Base-by-base conservation (phyloP, 2,797 vertebrate species). In the Centropyge bicolor region DNA sequence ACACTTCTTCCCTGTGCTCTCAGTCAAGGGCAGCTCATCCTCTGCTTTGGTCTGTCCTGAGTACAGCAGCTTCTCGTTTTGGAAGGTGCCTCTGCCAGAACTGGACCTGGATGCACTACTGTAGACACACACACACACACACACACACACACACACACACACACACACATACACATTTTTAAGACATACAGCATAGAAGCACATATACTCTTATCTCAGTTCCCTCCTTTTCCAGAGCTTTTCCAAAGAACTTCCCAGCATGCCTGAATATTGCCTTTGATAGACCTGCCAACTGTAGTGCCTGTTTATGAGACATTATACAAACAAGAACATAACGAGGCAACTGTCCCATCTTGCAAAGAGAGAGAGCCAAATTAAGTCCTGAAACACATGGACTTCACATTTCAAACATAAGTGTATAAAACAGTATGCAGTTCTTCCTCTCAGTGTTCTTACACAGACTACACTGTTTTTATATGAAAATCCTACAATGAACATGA, bases 1-100 rank as follows among this genome's bases (percentile, higher is more conserved):
- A 74, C 95, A 98, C 59, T 91, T 99, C 87, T 99, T 99, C 89
- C 98, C 98, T 0, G 89, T 95, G 22, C 81, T 96, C 16, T 89
- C 78, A 5, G 31, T 51, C 0, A 89, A 89, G 1, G 61, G 77
- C 48, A 91, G 90, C 16, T 77, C 74, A 1, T 90, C 71, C 0
- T 0, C 69, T 0, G 92, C 93, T 57, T 93, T 98, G 66, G 76
- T 89, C 71, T 95, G 92, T 51, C 97, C 97, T 0, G 97, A 98
- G 19, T 97, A 90, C 92, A 98, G 97, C 91, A 94, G 94, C 49
- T 96, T 97, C 84, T 84, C 95, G 61, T 97, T 86, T 78, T 98
- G 97, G 97, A 97, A 95, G 79, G 81, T 94, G 40, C 94, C 96
- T 0, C 76, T 97, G 71, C 94, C 95, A 20, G 64, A 89, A 16